These are phyloP conservation scores for Datnioides undecimradiatus DNA, from an alignment of 2,113 vertebrate species.

Conservation along the genomic window DNA sequence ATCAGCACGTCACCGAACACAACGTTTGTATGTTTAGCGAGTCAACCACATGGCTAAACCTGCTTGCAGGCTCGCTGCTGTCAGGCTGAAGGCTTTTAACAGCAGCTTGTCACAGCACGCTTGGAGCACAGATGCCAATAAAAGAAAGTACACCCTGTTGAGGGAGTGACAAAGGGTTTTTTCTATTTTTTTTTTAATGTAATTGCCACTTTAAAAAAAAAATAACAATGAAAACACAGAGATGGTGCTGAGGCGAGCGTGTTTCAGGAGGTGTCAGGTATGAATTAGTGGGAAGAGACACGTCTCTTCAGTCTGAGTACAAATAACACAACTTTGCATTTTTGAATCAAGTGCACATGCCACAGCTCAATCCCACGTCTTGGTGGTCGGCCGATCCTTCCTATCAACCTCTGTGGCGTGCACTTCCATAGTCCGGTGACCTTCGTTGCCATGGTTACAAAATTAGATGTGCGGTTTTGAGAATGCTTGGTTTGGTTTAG, in stretches of 20 bases:
- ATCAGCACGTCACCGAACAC: conserved; percentile 10
- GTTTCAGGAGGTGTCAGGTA: conserved; percentile 35
- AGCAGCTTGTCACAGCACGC: conserved; percentile 17
- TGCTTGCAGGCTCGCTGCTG: conserved; percentile 22
- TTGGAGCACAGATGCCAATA: conserved; percentile 5
- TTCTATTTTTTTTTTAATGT: not conserved
- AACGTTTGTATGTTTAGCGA: not conserved
- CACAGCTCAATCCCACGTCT: no score
- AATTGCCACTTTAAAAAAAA: conserved; percentile 36
- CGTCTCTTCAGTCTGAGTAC: no score
- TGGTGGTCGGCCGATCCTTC: no score
- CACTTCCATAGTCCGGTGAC: no score
- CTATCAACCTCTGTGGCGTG: no score
- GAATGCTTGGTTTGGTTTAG: no score
- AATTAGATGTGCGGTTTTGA: no score
- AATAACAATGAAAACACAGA: conserved; percentile 20
- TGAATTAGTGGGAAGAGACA: conserved; percentile 37
- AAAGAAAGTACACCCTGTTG: not conserved
- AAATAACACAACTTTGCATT: no score
- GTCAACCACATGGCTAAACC: not conserved
- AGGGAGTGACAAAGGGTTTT: conserved; percentile 4
- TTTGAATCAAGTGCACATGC: no score
- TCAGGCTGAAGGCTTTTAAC: conserved; percentile 34
- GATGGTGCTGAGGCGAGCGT: not conserved
- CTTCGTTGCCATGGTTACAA: no score